Conservation (phyloP, 2,888 invertebrate species). For the Dysmachus trigonus region DNA sequence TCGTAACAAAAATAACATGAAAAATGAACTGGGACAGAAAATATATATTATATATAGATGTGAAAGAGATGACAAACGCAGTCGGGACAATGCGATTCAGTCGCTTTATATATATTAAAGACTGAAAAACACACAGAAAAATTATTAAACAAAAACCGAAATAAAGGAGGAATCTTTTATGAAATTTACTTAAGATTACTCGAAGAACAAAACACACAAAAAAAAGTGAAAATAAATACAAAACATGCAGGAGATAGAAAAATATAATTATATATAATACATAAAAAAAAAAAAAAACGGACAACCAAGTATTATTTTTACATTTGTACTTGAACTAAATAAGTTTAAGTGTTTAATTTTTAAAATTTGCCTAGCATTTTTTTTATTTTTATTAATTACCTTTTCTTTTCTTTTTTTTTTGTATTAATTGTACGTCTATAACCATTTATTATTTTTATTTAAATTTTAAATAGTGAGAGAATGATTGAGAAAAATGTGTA, state of each 20-base stretch:
- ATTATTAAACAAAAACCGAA: no score
- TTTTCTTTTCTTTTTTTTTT: background rate
- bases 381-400: background rate
- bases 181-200: background rate
- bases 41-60: background rate
- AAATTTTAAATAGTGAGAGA: background rate
- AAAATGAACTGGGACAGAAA: background rate
- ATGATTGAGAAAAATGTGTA: background rate
- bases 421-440: background rate
- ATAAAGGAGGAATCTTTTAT: background rate
- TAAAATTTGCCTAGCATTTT: background rate
- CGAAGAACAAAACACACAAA: background rate
- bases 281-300: background rate
- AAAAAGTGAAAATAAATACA: background rate
- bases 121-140: background rate
- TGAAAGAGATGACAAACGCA: background rate
- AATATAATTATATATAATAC: no score
- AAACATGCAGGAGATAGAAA: background rate
- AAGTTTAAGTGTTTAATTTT: background rate
- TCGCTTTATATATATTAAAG: background rate
- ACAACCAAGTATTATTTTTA: background rate
- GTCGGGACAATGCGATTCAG: background rate
- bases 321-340: background rate
- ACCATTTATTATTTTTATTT: background rate
- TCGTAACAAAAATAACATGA: background rate